A percentile compares a stretch with the other conserved stretches of the same genome.
Evolutionary conservation across 2,113 vertebrate species (phyloP).

Genomic region (Gallinago undulata): DNA sequence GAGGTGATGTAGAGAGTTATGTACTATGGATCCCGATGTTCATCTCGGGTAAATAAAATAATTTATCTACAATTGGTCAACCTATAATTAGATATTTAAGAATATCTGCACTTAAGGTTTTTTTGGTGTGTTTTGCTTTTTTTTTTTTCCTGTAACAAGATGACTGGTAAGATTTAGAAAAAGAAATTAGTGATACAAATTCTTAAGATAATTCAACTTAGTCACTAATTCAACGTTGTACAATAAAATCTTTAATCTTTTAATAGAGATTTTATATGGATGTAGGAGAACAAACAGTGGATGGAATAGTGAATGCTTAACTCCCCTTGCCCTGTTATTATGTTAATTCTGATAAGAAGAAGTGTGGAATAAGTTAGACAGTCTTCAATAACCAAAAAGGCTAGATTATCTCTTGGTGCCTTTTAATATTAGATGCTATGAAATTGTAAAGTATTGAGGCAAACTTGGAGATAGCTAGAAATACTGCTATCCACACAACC

Average conservation of each 20-base stretch:
- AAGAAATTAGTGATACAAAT: rapidly evolving
- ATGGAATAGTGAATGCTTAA: background rate
- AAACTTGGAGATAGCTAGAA: background rate
- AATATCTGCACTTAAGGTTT: background rate
- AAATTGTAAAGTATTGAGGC: background rate
- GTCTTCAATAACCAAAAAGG: background rate
- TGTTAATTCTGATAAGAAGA: background rate
- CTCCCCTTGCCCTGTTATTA: background rate
- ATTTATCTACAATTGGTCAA: background rate
- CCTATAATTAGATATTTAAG: background rate
- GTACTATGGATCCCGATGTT: background rate
- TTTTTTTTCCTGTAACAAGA: background rate
- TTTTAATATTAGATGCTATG: background rate
- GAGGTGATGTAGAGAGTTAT: background rate
- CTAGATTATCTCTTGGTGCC: background rate
- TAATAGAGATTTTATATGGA: background rate
- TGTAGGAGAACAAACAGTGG: background rate
- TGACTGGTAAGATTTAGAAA: background rate
- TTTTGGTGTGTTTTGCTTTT: background rate
- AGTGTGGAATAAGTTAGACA: background rate
- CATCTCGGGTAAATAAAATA: background rate
- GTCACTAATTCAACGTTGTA: background rate
- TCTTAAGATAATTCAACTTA: background rate
- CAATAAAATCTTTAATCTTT: background rate
- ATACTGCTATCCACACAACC: background rate